A percentile compares a stretch with the other conserved stretches of the same genome.
phyloP scores from a whole-genome alignment of 2,888 invertebrate genomes.

The Drosophila paucipuncta region DNA sequence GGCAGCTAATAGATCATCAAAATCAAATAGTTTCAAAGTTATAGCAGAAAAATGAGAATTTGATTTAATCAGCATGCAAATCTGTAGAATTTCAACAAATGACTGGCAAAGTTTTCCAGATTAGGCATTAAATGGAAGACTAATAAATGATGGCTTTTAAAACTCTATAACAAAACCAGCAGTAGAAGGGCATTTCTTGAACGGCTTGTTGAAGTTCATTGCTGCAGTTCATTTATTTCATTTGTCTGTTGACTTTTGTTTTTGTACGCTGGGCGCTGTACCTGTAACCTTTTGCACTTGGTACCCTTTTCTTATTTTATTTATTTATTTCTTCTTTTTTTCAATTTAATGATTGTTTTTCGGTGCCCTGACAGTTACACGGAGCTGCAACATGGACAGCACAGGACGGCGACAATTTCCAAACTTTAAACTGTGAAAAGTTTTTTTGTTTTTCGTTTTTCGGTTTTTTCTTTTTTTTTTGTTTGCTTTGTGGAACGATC shows the following conservation, averaged over 20 bases:
- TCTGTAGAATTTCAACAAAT: neutral
- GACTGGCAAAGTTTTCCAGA: neutral
- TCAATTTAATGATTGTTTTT: constrained; percentile 79
- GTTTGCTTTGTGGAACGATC: constrained; percentile 3
- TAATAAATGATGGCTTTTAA: neutral
- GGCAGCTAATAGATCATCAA: neutral
- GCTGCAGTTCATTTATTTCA: constrained; percentile 48
- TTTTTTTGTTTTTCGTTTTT: constrained; percentile 1
- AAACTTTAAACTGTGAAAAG: constrained; percentile 47
- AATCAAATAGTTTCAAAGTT: neutral
- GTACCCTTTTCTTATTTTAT: constrained; percentile 75
- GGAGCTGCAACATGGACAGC: constrained; percentile 59
- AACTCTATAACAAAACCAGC: neutral
- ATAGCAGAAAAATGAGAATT: neutral
- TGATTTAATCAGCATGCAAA: neutral
- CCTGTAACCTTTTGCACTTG: constrained; percentile 84
- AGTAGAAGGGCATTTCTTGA: constrained; percentile 14
- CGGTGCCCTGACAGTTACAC: constrained; percentile 75
- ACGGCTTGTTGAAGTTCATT: neutral
- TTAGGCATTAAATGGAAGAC: neutral
- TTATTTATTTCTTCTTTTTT: constrained; percentile 34
- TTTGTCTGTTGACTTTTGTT: constrained; percentile 54
- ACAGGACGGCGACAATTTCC: constrained; percentile 57
- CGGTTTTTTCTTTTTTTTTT: neutral
- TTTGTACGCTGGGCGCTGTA: constrained; percentile 52